Evolutionary conservation across 2,113 vertebrate genomes (phyloP).

Genomic region (Columba janthina): DNA sequence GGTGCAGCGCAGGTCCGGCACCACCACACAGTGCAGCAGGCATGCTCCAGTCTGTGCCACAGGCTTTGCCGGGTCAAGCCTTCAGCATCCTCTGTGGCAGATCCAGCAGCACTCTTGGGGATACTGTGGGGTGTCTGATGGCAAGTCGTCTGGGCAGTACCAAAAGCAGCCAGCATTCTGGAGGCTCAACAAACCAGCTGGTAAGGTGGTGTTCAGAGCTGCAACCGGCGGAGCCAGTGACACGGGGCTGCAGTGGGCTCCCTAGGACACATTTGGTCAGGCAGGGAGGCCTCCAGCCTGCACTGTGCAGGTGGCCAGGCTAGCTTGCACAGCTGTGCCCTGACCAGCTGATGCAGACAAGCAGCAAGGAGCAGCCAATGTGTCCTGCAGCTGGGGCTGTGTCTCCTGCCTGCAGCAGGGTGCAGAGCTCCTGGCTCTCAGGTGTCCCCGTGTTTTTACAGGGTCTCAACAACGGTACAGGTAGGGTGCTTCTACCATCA

Average conservation of each 20-base stretch:
- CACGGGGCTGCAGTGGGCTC: not conserved
- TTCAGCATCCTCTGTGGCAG: not conserved
- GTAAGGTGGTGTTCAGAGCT: not conserved
- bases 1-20: not conserved
- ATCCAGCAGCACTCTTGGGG: not conserved
- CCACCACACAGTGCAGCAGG: fast-evolving
- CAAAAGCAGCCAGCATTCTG: not conserved
- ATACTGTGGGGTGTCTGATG: not conserved
- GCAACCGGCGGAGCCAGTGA: not conserved
- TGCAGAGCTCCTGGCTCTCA: not conserved
- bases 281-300: not conserved
- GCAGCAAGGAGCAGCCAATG: not conserved
- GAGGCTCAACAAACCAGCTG: not conserved
- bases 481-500: not conserved
- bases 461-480: too few species aligned
- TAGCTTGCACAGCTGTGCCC: not conserved
- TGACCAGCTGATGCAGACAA: fast-evolving
- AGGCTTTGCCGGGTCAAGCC: not conserved
- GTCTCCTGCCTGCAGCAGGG: fast-evolving
- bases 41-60: fast-evolving
- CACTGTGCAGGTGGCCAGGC: not conserved
- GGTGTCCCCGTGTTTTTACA: not conserved
- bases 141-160: fast-evolving
- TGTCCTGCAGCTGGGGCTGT: fast-evolving
- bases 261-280: fast-evolving